Base-by-base conservation (phyloP, 2,113 vertebrate genomes). In the Hylia prasina region DNA sequence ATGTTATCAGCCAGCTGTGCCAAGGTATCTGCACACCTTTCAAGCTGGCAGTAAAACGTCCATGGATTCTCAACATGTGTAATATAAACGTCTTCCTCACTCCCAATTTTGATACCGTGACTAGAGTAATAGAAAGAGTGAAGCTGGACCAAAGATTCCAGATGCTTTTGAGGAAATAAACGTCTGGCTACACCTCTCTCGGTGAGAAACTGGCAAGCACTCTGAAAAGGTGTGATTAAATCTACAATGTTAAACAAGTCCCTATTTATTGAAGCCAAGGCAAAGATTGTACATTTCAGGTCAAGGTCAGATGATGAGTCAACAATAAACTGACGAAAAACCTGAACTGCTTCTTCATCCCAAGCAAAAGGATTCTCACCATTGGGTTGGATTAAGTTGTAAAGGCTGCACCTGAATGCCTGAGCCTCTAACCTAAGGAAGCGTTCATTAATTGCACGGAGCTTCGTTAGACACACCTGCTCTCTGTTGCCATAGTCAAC, bases 341-440 rank as follows among this genome's bases (percentile, higher is more conserved):
- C 97, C 61, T 35, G 88, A 28, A 95, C 51, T 1, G 98, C 98
- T 69, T 97, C 96, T 60, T 98, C 96, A 69, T 96, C 98, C 99
- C 99, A 99, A 47, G 97, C 82, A 63, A 98, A 97, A 56, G 98
- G 98, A 72, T 98, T 97, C 10, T 85, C 92, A 47, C 97, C 97
- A 6, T 87, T 92, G 5, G 98, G 98, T 4, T 98, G 97, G 87
- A 98, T 97, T 66, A 98, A 97, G 84, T 99, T 99, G 88, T 99
- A 98, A 87, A 99, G 98, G 95, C 99, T 99, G 94, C 99, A 99
- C 84, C 98, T 98, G 96, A 99, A 99, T 48, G 99, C 99, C 96
- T 99, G 99, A 65, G 98, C 98, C 37, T 97, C 97, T 31, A 99
- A 78, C 37, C 89, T 82, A 14, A 99, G 97, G 87, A 99, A 99